Base-by-base conservation (phyloP, 2,888 invertebrate species). In the Pharmacophagus antenor region DNA sequence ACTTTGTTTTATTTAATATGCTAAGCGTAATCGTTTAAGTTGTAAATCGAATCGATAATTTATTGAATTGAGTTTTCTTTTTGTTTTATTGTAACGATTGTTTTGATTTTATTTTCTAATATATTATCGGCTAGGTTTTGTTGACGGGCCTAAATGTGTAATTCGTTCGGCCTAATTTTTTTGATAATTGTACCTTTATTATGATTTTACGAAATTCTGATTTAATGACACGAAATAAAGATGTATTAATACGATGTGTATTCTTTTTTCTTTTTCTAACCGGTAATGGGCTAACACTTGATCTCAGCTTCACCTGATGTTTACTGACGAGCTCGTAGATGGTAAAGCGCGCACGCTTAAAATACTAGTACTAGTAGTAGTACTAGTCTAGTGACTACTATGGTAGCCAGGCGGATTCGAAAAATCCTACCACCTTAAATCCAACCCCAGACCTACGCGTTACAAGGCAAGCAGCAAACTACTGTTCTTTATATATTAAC, bases 151-250 rank as follows among this genome's bases (percentile, higher is more conserved):
- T 79, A 77, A 67, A 61, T 64, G 56, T 20, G 65, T 68, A 72
- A 70, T 67, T 62, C 67, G 62, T 68, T 65, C 63, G 75, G 78
- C 79, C 80, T 82, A 78, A 74, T 69, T 70, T 73, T 69, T 37
- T 67, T 56, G 41, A 63, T 68, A 64, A 68, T 65, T 66, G 63
- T 62, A 63, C 51, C 63, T 66, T 65, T 41, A 8, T 53, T 50
- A 54, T 44, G 15, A n/a, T 37, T 37, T 55, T 56, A 56, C 67
- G 64, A 66, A 67, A 63, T 62, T 63, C 62, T 58, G 62, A 62
- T 70, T 70, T 67, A 84, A 83, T 74, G 78, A 85, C 82, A 80
- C 84, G 79, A 83, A 88, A 87, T 88, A 88, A 88, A 89, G 78
- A 73, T 85, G 84, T 88, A 88, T 81, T 81, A 84, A 73, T 74